Percentiles rank a stretch among this genome's conserved stretches.
Conservation (phyloP, 2,888 invertebrate species). For the Rugalucina vietnamica region DNA sequence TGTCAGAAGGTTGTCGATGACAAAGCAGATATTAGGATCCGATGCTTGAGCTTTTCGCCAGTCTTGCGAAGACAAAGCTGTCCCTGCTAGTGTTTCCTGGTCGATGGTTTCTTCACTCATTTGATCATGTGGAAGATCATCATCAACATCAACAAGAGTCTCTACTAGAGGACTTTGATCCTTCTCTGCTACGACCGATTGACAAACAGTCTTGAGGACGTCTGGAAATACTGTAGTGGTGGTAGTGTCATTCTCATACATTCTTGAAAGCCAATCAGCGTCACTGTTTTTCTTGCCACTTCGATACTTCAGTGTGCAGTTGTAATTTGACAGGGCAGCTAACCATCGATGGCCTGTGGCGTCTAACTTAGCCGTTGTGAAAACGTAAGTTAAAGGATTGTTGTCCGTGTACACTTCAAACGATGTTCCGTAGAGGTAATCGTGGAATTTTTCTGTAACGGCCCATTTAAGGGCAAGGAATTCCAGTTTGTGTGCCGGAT, state of each 20-base stretch:
- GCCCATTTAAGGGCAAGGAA: constrained; percentile 54
- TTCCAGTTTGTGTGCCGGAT: constrained; percentile 52
- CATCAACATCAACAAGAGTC: background rate
- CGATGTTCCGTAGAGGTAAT: constrained; percentile 2
- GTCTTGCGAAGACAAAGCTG: background rate
- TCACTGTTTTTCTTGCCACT: background rate
- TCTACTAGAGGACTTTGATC: background rate
- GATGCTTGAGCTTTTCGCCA: background rate
- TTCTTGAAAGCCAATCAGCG: background rate
- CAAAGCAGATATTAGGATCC: background rate
- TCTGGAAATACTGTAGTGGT: background rate
- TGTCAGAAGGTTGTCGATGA: background rate
- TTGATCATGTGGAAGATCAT: background rate
- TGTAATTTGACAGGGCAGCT: background rate
- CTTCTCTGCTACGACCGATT: background rate
- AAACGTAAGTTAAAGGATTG: constrained; percentile 11
- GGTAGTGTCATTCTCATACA: background rate
- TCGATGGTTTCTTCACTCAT: background rate
- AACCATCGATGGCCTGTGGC: constrained; percentile 16
- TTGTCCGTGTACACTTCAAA: constrained; percentile 15
- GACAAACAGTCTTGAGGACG: background rate
- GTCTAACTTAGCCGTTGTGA: constrained; percentile 3
- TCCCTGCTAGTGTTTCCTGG: background rate
- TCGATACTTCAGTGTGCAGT: background rate
- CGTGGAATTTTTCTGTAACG: constrained; percentile 44